These are phyloP conservation scores for Neodiprion fabricii DNA, from an alignment of 1,140 invertebrate species.

Conservation along the genomic window DNA sequence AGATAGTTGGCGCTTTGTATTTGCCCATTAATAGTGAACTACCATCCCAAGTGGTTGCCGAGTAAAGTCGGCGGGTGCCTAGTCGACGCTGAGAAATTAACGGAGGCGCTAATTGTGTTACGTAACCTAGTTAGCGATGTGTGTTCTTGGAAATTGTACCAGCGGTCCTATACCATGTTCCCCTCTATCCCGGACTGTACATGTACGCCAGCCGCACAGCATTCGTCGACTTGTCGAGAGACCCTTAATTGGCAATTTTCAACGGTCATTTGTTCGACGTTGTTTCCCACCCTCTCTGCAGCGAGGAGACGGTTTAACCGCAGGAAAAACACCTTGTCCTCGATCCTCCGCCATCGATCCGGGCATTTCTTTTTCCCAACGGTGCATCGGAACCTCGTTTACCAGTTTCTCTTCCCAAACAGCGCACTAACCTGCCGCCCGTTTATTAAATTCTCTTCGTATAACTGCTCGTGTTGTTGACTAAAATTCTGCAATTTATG, in stretches of 20 bases:
- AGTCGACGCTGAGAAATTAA: slow-evolving; percentile 54
- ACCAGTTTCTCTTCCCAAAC: background rate
- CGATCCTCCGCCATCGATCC: background rate
- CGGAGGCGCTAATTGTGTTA: slow-evolving; percentile 55
- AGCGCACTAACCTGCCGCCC: background rate
- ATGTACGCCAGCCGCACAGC: background rate
- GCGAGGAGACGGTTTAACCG: background rate
- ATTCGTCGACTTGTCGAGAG: background rate
- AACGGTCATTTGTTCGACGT: slow-evolving; percentile 7
- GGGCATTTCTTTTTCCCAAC: background rate
- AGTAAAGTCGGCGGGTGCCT: slow-evolving; percentile 35
- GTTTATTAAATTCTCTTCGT: too few species aligned
- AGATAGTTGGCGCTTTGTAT: slow-evolving; percentile 54
- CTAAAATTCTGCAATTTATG: background rate
- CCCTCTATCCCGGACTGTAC: too few species aligned
- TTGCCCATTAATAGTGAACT: slow-evolving; percentile 58
- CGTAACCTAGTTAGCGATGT: slow-evolving; percentile 53
- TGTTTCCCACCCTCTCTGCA: background rate
- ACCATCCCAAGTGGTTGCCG: slow-evolving; percentile 37
- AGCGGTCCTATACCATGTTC: background rate
- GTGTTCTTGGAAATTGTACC: slow-evolving; percentile 44
- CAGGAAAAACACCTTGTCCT: background rate
- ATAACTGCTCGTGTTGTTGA: background rate
- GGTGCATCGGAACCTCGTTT: background rate
- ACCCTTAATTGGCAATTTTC: slow-evolving; percentile 1